Evolutionary conservation across 1,140 invertebrate species (phyloP), one percentile per base, ranked within the genome.

Genomic region (Drosophila tropicalis): DNA sequence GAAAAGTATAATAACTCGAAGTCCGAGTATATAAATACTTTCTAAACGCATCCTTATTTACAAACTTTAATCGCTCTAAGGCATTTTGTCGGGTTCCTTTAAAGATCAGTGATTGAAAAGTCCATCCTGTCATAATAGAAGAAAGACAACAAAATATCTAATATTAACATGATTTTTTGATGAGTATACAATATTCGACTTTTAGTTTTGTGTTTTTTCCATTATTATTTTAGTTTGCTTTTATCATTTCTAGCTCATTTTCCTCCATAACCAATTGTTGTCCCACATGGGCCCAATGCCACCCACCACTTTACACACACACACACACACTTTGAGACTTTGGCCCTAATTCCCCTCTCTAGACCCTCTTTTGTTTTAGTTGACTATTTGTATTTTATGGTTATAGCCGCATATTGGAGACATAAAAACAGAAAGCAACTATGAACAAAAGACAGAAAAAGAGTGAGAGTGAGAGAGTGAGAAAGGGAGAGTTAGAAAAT

Each of bases 321-420:
- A 10, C 9, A 36, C 34, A 36, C 9, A 12, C 9, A 36, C 34
- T 12, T 0, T 29, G 5, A 29, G 10, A 13, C 36, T 13, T 4
- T 39, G 36, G n/a, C 36, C 36, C 36, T 39, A 39, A 39, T 39
- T 39, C 12, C 1, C 36, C 36, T 39, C 36, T 13, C 62, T 60
- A 40, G 51, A 39, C 51, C 29, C 34, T 29, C 32, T 19, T 39
- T 19, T 40, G 34, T 61, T 22, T 60, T 39, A 6, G 6, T 57
- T 61, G 19, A 29, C 44, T 67, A 58, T 76, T 76, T 79, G 81
- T 76, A 55, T 84, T 84, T 84, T 67, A 84, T 83, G 80, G 56
- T 69, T 84, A 71, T 82, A 55, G 22, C 39, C 67, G 66, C 65
- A 76, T 71, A 76, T 72, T 60, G 72, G 54, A 68, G 65, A 65